These are phyloP conservation scores for Halocaridina rubra DNA, from an alignment of 2,888 invertebrate genomes.

Conservation along the genomic window DNA sequence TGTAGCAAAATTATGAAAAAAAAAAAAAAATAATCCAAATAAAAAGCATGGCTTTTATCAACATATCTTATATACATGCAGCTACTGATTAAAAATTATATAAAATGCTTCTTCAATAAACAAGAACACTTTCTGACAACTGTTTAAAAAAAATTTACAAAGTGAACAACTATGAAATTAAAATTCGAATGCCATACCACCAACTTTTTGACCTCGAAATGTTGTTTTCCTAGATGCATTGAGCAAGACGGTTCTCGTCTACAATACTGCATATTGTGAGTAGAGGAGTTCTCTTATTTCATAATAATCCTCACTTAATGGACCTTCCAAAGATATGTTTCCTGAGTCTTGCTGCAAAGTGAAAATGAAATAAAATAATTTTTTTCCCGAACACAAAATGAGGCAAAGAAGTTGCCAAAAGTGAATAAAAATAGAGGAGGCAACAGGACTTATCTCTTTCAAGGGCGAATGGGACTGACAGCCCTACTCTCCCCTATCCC, in stretches of 20 bases:
- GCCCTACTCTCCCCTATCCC: no score
- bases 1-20: no score
- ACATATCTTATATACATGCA: no score
- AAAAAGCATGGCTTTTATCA: no score
- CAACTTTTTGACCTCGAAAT: background rate
- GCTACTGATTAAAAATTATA: background rate
- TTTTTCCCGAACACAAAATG: no score
- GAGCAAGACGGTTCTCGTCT: background rate
- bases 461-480: background rate
- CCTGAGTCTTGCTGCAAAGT: constrained; percentile 84
- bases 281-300: constrained; percentile 91
- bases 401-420: no score
- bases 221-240: background rate
- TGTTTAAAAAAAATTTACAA: no score
- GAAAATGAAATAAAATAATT: no score
- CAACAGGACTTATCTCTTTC: background rate
- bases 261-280: constrained; percentile 96
- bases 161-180: no score
- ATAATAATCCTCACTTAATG: constrained; percentile 93
- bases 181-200: background rate
- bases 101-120: background rate
- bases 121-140: no score
- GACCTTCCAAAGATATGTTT: constrained; percentile 92
- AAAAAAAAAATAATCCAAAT: no score
- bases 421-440: background rate